These are phyloP conservation scores for Mirza zaza DNA, from an alignment of 2,113 vertebrate species.

Conservation along the genomic window DNA sequence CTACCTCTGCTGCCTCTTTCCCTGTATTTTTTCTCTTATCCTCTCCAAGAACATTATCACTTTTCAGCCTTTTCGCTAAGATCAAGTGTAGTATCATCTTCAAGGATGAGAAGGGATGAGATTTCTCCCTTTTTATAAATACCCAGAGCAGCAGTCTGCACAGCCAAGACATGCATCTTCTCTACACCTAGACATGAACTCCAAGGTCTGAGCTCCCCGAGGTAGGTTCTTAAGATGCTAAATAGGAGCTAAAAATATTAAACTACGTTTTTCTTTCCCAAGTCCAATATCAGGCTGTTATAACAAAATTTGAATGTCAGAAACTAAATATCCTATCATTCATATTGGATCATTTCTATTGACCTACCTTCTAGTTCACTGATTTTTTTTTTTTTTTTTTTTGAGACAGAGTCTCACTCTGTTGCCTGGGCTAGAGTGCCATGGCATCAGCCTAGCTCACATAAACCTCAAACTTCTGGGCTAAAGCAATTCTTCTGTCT, in stretches of 20 bases:
- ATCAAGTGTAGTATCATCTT: neutral
- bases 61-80: no score
- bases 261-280: neutral
- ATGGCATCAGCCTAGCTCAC: no score
- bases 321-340: neutral
- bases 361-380: neutral
- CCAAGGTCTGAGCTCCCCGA: no score
- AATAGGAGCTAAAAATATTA: neutral
- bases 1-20: neutral
- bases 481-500: no score
- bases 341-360: neutral
- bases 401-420: no score
- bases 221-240: neutral
- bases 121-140: neutral
- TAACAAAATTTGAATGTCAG: neutral
- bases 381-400: neutral
- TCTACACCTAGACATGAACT: neutral
- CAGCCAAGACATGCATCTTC: neutral
- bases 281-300: neutral
- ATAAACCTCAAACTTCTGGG: no score
- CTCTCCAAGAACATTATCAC: neutral
- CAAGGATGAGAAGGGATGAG: neutral
- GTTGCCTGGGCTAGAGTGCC: no score
- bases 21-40: neutral
- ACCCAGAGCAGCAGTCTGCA: neutral